These are phyloP conservation scores for Melanostoma scalare DNA, from an alignment of 2,888 invertebrate species.

Conservation along the genomic window DNA sequence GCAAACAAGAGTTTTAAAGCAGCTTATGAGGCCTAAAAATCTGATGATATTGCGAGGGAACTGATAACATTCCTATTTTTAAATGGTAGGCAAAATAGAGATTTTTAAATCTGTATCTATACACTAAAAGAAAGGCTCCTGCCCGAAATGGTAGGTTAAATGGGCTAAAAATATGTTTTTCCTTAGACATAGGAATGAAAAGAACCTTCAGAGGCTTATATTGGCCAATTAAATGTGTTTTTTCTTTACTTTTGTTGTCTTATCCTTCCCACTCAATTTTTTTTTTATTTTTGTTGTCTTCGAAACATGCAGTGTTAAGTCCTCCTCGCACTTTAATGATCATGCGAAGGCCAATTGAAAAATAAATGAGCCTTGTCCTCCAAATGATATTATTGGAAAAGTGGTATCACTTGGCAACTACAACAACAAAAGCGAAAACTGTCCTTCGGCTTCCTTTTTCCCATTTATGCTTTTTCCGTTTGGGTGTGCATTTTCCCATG, in stretches of 20 bases:
- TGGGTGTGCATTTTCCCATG: slow-evolving; percentile 61
- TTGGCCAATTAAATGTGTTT: neutral
- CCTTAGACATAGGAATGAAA: too few species aligned
- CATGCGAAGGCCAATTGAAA: slow-evolving; percentile 10
- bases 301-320: slow-evolving; percentile 16
- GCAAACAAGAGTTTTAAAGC: too few species aligned
- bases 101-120: too few species aligned
- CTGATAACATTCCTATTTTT: too few species aligned
- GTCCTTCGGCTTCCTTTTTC: slow-evolving; percentile 38
- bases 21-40: too few species aligned
- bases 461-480: neutral
- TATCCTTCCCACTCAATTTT: slow-evolving; percentile 17
- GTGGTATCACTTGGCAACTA: slow-evolving; percentile 22
- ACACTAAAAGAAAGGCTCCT: too few species aligned
- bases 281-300: neutral
- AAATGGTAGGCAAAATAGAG: too few species aligned
- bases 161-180: too few species aligned
- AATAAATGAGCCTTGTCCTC: slow-evolving; percentile 16
- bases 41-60: too few species aligned
- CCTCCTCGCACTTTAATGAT: neutral
- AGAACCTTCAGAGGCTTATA: too few species aligned
- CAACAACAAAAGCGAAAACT: neutral
- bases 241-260: neutral
- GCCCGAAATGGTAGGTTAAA: too few species aligned
- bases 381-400: neutral